Base-by-base conservation (phyloP, 2,888 invertebrate species). In the Malacosoma neustria region DNA sequence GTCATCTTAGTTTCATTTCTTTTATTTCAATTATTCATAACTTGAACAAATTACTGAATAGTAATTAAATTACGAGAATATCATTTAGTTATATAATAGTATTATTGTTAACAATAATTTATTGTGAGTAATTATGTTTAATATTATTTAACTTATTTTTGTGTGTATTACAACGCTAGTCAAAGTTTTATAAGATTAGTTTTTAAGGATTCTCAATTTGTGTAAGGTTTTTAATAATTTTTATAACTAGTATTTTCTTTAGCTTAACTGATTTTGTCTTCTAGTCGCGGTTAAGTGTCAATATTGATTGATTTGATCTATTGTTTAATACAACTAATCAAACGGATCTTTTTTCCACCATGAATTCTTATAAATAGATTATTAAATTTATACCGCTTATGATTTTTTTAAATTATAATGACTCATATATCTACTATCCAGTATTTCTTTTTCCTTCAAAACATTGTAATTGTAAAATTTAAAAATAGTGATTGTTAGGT, bases 211-310 rank as follows among this genome's bases (percentile, higher is more conserved):
- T 57, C 58, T 55, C 54, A 32, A 31, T 40, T 42, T 35, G 40
- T 30, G 45, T 43, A 58, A 67, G 57, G 61, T 64, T 54, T 57
- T 56, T 68, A 57, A 54, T 50, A 50, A 46, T 51, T 56, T 54
- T 49, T 48, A 43, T 55, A 62, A 56, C 50, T 22, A 67, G 53
- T 60, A 53, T 63, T 59, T 60, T 57, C 52, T 59, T 71, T 66
- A 49, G 61, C 69, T 39, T 48, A 59, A 52, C 22, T 9, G 22
- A 53, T n/a, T 66, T 69, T 61, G 56, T 54, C 65, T 61, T 77
- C 81, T 79, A 81, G 81, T 82, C 81, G 79, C 57, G 56, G 51
- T 55, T 52, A 58, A 61, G n/a, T n/a, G n/a, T n/a, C n/a, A n/a
- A n/a, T n/a, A n/a, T n/a, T n/a, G n/a, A n/a, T n/a, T n/a, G n/a